Evolutionary conservation across 2,888 invertebrate genomes (phyloP).

Genomic region (Dromius quadrimaculatus): DNA sequence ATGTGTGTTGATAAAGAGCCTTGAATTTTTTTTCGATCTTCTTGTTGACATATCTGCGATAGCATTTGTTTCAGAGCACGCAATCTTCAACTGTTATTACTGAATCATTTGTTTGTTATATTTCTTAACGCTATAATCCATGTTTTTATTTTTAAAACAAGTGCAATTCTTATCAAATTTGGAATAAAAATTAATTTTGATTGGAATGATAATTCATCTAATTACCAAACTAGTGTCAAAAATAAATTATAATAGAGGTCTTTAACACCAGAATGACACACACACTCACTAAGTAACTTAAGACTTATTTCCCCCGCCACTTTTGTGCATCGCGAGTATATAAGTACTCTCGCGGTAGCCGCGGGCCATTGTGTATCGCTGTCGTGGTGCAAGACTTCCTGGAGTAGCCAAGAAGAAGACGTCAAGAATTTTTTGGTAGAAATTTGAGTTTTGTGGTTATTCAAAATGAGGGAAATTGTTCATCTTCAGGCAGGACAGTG

Average conservation of each 20-base stretch:
- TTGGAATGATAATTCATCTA: not conserved
- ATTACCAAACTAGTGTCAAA: slow-evolving; percentile 20
- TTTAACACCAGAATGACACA: slow-evolving; percentile 6
- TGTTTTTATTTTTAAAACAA: not conserved
- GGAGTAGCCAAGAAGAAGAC: slow-evolving; percentile 19
- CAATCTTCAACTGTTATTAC: slow-evolving; percentile 30
- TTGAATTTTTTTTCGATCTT: slow-evolving; percentile 38
- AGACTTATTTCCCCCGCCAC: slow-evolving; percentile 13
- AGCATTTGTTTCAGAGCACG: slow-evolving; percentile 23
- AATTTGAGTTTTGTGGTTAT: not conserved
- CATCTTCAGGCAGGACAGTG: slow-evolving; percentile 86
- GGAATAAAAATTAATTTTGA: not conserved
- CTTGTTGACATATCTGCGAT: slow-evolving; percentile 16
- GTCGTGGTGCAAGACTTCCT: slow-evolving; percentile 7
- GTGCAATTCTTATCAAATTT: not conserved
- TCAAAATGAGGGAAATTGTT: slow-evolving; percentile 89
- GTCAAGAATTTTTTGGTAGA: slow-evolving; percentile 1
- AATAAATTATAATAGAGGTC: slow-evolving; percentile 25
- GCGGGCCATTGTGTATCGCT: slow-evolving; percentile 26
- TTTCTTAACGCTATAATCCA: not conserved
- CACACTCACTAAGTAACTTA: not conserved
- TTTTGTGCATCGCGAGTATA: slow-evolving; percentile 12
- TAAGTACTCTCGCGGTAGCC: slow-evolving; percentile 10
- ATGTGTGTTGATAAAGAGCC: slow-evolving; percentile 20
- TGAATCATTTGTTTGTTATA: slow-evolving; percentile 17